phyloP scores from a whole-genome alignment of 2,888 invertebrate genomes.

The Heteromurus nitidus region DNA sequence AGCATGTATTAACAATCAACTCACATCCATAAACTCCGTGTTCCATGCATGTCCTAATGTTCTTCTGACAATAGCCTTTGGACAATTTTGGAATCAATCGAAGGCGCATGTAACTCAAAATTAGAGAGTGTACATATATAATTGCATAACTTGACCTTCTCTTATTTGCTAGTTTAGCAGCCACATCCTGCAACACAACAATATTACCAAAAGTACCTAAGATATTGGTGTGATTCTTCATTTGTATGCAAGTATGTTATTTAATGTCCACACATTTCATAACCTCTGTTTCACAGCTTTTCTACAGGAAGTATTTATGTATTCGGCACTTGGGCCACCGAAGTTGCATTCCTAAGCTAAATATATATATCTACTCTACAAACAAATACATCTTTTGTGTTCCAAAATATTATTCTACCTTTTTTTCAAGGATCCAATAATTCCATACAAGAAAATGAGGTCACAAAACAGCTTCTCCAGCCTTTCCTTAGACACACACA shows the following conservation, averaged over 20 bases:
- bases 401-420: conserved; percentile 29
- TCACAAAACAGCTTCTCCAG: conserved; percentile 41
- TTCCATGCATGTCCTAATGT: conserved; percentile 13
- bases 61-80: neutral
- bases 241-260: too few species aligned
- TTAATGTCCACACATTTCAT: neutral
- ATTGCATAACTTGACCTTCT: neutral
- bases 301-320: too few species aligned
- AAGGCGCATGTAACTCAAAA: neutral
- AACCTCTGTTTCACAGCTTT: too few species aligned
- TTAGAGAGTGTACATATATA: neutral
- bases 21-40: conserved; percentile 23
- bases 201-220: neutral
- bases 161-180: neutral
- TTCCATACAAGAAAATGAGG: conserved; percentile 38
- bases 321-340: neutral
- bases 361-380: neutral
- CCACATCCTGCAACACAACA: neutral
- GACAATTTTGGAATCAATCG: neutral
- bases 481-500: neutral
- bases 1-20: conserved; percentile 6
- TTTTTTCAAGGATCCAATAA: conserved; percentile 51
- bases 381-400: neutral
- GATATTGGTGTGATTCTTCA: neutral
- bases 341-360: too few species aligned